Conservation (phyloP, 2,888 invertebrate species). For the Sclerodermus sp. region DNA sequence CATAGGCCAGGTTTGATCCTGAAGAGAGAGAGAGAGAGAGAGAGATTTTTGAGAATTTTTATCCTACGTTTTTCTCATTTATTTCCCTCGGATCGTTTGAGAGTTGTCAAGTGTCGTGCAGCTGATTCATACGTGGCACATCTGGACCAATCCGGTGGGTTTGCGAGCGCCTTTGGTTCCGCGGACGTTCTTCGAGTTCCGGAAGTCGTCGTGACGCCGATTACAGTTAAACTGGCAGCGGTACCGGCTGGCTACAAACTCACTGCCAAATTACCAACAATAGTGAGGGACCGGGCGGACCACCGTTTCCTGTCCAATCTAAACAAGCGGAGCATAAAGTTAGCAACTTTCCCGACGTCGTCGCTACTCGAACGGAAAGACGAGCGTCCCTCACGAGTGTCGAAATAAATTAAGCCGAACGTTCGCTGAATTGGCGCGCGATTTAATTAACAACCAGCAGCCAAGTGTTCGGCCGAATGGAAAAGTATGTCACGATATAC, state of each 20-base stretch:
- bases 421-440: conserved; percentile 20
- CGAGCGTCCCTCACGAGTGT: conserved; percentile 30
- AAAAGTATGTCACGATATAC: neutral
- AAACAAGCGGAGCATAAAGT: conserved; percentile 50
- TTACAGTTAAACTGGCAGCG: conserved; percentile 29
- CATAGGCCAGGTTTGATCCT: too few species aligned
- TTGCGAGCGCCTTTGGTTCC: too few species aligned
- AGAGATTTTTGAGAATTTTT: too few species aligned
- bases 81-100: too few species aligned
- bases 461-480: neutral
- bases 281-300: conserved; percentile 25
- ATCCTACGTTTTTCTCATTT: too few species aligned
- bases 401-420: conserved; percentile 38
- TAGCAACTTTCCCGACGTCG: conserved; percentile 44
- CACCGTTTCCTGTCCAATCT: conserved; percentile 45
- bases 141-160: too few species aligned
- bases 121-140: too few species aligned
- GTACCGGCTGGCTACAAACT: conserved; percentile 30
- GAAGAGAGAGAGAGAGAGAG: too few species aligned
- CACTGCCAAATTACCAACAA: conserved; percentile 48
- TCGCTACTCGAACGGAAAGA: conserved; percentile 33
- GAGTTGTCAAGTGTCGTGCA: too few species aligned
- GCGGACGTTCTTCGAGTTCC: neutral
- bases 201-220: conserved; percentile 28
- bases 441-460: conserved; percentile 6